A percentile compares a stretch with the other conserved stretches of the same genome.
phyloP scores from a whole-genome alignment of 2,113 vertebrate genomes.

The Lasiurus borealis region DNA sequence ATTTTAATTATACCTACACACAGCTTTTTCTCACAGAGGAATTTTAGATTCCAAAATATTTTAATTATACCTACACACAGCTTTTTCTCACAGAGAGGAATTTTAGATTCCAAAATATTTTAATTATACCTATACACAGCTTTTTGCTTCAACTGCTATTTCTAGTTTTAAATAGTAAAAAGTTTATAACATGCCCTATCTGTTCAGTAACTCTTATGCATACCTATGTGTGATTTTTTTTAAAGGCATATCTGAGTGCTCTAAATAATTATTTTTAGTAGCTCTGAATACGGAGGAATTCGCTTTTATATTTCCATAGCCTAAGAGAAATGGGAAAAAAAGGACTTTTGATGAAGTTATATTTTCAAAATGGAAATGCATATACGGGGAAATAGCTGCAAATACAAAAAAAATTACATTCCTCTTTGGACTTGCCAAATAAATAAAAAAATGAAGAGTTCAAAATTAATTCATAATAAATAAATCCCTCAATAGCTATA shows the following conservation, averaged over 20 bases:
- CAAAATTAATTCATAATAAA: slow-evolving; percentile 23
- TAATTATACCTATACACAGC: neutral
- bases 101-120: neutral
- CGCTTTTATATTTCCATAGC: neutral
- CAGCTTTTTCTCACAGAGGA: neutral
- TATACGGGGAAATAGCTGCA: neutral
- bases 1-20: neutral
- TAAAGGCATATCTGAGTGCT: neutral
- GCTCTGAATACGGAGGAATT: neutral
- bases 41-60: neutral
- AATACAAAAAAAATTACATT: slow-evolving; percentile 61
- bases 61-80: neutral
- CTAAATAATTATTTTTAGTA: slow-evolving; percentile 50
- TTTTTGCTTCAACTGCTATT: neutral
- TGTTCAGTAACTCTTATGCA: neutral
- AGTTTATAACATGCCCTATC: neutral
- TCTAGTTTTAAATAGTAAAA: neutral
- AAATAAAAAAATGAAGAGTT: slow-evolving; percentile 48
- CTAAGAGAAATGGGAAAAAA: neutral
- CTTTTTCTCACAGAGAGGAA: neutral
- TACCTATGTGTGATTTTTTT: neutral
- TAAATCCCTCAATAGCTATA: neutral
- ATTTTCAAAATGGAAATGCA: neutral
- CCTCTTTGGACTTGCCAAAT: neutral
- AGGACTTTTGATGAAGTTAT: neutral